Percentiles rank a stretch among this genome's conserved stretches.
phyloP scores from a whole-genome alignment of 37 sponge, comb jelly and placozoan genomes.

The Petrosia ficiformis region DNA sequence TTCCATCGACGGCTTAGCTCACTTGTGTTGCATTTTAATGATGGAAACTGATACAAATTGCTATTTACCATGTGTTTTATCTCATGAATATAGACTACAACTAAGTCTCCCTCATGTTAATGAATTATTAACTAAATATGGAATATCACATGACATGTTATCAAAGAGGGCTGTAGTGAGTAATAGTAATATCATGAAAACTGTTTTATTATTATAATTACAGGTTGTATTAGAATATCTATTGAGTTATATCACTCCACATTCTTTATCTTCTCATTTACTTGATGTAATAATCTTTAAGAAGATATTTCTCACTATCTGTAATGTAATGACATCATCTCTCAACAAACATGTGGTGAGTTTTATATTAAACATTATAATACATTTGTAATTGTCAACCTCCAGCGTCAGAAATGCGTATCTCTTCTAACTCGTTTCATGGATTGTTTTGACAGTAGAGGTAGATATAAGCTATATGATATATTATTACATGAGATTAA shows the following conservation, averaged over 20 bases:
- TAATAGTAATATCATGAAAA: background rate
- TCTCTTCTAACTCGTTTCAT: constrained; percentile 10
- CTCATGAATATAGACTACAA: background rate
- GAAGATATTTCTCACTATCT: background rate
- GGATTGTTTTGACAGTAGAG: constrained; percentile 9
- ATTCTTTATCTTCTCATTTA: background rate
- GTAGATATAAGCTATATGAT: constrained; percentile 35
- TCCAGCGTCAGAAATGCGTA: constrained; percentile 42
- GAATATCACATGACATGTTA: background rate
- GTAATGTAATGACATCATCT: background rate
- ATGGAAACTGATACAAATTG: too few species aligned
- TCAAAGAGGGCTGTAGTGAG: background rate
- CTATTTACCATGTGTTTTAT: background rate
- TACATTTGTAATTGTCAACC: background rate
- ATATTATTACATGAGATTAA: constrained; percentile 19
- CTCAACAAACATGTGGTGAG: background rate
- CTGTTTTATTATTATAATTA: background rate
- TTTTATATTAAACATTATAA: background rate
- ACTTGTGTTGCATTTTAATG: too few species aligned
- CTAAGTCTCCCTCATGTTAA: background rate
- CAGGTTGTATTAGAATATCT: background rate
- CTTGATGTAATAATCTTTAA: background rate
- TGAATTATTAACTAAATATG: background rate
- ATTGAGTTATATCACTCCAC: background rate
- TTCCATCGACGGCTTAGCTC: too few species aligned